Evolutionary conservation across 1,140 invertebrate species (phyloP), one percentile per base, ranked within the genome.

Genomic region (Ditylenchus dipsaci): DNA sequence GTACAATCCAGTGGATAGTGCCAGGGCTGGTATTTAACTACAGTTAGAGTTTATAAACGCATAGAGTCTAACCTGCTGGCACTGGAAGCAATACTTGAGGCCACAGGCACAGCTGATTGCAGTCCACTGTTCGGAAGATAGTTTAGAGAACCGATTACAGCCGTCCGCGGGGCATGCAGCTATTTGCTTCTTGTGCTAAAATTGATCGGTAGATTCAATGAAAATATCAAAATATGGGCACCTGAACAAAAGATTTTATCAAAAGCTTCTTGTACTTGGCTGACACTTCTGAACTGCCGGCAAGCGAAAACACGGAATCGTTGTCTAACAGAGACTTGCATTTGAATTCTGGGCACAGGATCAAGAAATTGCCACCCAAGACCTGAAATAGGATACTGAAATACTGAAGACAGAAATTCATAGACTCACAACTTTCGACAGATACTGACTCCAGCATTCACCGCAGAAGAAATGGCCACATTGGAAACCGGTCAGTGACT

Each of bases 171-270:
- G 95, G 86, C 95, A 98, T 93, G 94, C 97, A 80, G 92, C 89
- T 76, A 97, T 86, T 77, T 95, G 85, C 73, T 92, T 88, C 86
- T 97, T 97, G 84, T 93, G 97, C 91, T 95, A 11, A 85, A 82
- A 70, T 61, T 68, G 13, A 38, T 68, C n/a, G 26, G 19, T 1
- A 69, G 71, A 3, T 1, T 1, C n/a, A 42, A 19, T 45, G n/a
- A 17, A 53, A 53, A 53, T 5, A 42, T 11, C 3, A 56, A 47
- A 73, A n/a, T 30, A 9, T 27, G 43, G 13, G 85, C 85, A 92
- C 91, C 87, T 93, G 91, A 62, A 98, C 94, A 88, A 97, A 98
- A 87, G 92, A 96, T 86, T 97, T 97, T 49, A 94, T 95, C 73
- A 97, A 95, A 72, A 97, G 88, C 86, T 96, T 93, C 83, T 96